Conservation (phyloP, 35 echinoderm and acorn worm species). For the Apostichopus parvimensis region DNA sequence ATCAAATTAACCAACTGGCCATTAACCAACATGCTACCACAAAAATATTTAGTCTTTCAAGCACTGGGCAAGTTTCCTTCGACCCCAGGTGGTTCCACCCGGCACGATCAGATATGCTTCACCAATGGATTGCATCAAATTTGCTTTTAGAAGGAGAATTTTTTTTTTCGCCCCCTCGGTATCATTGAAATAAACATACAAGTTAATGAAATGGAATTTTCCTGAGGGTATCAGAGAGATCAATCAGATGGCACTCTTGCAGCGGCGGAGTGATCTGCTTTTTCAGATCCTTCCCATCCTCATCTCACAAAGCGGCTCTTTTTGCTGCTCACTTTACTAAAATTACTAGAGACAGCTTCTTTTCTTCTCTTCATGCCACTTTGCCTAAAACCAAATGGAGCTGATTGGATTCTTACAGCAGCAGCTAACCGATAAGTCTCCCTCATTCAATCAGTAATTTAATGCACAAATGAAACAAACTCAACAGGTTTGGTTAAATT, state of each 20-base stretch:
- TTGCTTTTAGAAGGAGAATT: not conserved
- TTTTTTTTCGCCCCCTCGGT: too few species aligned
- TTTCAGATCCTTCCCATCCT: not conserved
- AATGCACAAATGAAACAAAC: conserved; percentile 25
- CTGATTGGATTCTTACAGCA: conserved; percentile 7
- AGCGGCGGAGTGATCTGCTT: not conserved
- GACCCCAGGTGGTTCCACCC: not conserved
- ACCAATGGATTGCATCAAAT: not conserved
- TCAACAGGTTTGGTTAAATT: not conserved
- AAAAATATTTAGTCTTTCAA: too few species aligned
- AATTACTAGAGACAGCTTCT: not conserved
- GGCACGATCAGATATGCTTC: not conserved
- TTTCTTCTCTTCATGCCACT: conserved; percentile 15
- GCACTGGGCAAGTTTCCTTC: not conserved
- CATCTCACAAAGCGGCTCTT: not conserved
- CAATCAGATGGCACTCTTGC: not conserved
- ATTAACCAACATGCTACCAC: too few species aligned
- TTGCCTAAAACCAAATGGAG: conserved; percentile 34
- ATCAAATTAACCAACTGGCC: too few species aligned
- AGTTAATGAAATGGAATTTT: not conserved
- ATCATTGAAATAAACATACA: not conserved
- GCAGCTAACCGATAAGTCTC: not conserved
- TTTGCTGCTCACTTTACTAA: not conserved
- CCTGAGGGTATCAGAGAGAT: not conserved
- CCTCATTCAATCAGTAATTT: conserved; percentile 39